phyloP scores from a whole-genome alignment of 2,113 vertebrate genomes.

The Carassius auratus region DNA sequence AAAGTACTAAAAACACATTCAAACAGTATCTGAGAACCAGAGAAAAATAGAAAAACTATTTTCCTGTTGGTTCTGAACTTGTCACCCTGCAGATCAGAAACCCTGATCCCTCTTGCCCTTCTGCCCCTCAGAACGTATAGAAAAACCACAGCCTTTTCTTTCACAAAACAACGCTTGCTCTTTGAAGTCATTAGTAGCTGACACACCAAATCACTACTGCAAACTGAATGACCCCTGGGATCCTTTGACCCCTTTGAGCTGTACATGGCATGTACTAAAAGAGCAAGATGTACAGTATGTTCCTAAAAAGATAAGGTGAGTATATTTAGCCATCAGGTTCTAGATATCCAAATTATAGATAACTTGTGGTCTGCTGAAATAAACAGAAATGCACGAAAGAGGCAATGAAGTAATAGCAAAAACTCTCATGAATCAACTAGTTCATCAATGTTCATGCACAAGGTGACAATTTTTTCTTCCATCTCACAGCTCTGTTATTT shows the following conservation, averaged over 20 bases:
- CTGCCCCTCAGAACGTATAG: slow-evolving; percentile 57
- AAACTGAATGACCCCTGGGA: slow-evolving; percentile 28
- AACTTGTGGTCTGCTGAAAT: not conserved
- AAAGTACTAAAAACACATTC: not conserved
- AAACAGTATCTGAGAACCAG: not conserved
- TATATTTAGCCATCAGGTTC: slow-evolving; percentile 22
- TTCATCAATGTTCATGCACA: not conserved
- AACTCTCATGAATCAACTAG: not conserved
- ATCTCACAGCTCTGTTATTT: slow-evolving; percentile 4
- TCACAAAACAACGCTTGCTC: slow-evolving; percentile 52
- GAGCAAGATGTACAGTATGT: slow-evolving; percentile 62
- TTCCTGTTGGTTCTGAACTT: slow-evolving; percentile 39
- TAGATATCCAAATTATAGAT: not conserved
- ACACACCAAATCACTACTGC: slow-evolving; percentile 52
- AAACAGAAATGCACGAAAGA: not conserved
- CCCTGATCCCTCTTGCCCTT: slow-evolving; percentile 15
- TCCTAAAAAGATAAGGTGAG: slow-evolving; percentile 58
- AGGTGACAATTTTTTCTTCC: slow-evolving; percentile 17
- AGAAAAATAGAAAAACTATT: not conserved
- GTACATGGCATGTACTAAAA: slow-evolving; percentile 15
- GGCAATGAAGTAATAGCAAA: not conserved
- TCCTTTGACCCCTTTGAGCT: not conserved
- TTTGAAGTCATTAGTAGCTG: slow-evolving; percentile 63
- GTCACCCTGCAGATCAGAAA: slow-evolving; percentile 27
- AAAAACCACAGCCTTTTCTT: slow-evolving; percentile 65